Conservation (phyloP, 2,888 invertebrate species). For the Nomada flava region DNA sequence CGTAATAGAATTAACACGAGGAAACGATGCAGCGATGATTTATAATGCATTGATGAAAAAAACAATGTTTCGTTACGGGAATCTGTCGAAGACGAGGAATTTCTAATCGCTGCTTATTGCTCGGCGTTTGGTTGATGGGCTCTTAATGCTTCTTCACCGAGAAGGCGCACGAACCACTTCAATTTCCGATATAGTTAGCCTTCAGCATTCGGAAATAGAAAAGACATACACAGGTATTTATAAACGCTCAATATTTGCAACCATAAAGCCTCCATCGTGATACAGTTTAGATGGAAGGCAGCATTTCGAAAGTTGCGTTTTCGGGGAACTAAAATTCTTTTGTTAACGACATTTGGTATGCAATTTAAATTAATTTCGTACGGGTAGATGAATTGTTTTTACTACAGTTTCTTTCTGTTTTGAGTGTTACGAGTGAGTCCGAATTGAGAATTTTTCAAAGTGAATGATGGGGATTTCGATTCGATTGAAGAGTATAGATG, state of each 20-base stretch:
- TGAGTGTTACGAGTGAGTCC: neutral
- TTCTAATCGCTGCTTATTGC: conserved; percentile 30
- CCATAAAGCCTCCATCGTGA: conserved; percentile 27
- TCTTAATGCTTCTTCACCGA: conserved; percentile 34
- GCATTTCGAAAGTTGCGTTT: conserved; percentile 2
- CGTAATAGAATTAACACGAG: neutral
- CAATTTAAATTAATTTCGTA: neutral
- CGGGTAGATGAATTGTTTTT: neutral
- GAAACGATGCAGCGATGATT: conserved; percentile 21
- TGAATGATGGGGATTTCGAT: neutral
- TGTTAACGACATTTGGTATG: neutral
- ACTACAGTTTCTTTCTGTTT: neutral
- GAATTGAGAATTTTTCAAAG: neutral
- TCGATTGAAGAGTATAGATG: neutral
- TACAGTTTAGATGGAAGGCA: conserved; percentile 12
- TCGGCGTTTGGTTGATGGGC: conserved; percentile 39
- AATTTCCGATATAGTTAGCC: conserved; percentile 52
- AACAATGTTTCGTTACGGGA: conserved; percentile 15
- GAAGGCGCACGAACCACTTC: conserved; percentile 42
- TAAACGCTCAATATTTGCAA: conserved; percentile 45
- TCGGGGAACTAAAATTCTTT: neutral
- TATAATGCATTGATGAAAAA: conserved; percentile 27
- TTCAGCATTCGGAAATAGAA: conserved; percentile 58
- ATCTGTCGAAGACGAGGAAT: neutral
- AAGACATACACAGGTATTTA: conserved; percentile 52